Evolutionary conservation across 1,140 invertebrate genomes (phyloP).

Genomic region (Drosophila neocordata): DNA sequence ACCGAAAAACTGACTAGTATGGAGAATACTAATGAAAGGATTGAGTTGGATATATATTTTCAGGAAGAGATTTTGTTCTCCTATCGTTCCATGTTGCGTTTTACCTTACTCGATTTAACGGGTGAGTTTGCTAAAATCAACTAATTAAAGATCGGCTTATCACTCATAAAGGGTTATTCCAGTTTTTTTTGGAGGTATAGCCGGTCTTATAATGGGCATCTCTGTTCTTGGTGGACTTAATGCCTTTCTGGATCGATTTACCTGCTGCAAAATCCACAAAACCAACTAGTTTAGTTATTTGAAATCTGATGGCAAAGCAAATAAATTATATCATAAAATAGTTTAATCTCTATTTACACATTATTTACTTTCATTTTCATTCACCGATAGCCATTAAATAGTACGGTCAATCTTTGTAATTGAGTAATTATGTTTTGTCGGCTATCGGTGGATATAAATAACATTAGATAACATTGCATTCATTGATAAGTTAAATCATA

Average conservation of each 20-base stretch:
- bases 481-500: background rate
- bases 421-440: slow-evolving; percentile 11
- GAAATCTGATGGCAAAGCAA: slow-evolving; percentile 4
- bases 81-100: slow-evolving; percentile 63
- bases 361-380: background rate
- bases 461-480: background rate
- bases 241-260: slow-evolving; percentile 30
- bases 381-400: slow-evolving; percentile 4
- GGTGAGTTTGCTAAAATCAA: slow-evolving; percentile 32
- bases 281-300: background rate
- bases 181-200: slow-evolving; percentile 69
- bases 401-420: background rate
- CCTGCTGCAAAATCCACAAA: slow-evolving; percentile 22
- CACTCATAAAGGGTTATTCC: no score
- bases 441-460: background rate
- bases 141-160: no score
- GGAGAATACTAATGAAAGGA: background rate
- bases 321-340: background rate
- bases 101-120: slow-evolving; percentile 66
- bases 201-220: slow-evolving; percentile 64
- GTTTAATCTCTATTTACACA: background rate
- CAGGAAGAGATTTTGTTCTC: slow-evolving; percentile 72
- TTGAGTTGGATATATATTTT: slow-evolving; percentile 66
- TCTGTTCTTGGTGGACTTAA: slow-evolving; percentile 61
- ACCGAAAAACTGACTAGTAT: slow-evolving; percentile 41